These are phyloP conservation scores for Leptopilina drosophilae DNA, from an alignment of 2,888 invertebrate species.

Conservation along the genomic window DNA sequence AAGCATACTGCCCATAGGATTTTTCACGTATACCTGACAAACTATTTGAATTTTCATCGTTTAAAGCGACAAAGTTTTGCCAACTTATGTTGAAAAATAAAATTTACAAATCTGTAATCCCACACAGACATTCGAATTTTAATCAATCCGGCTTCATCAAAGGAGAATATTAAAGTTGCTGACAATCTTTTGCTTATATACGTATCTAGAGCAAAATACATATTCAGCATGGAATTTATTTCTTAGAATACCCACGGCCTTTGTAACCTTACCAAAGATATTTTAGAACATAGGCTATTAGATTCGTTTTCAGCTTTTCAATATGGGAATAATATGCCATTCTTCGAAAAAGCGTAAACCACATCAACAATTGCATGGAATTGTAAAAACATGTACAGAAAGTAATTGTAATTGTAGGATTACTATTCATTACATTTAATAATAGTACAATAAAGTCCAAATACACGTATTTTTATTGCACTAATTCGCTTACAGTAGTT, in stretches of 20 bases:
- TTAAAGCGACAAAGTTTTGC: conserved; percentile 47
- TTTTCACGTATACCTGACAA: conserved; percentile 44
- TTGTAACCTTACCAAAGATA: conserved; percentile 43
- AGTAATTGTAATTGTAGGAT: no score
- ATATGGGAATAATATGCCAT: conserved; percentile 49
- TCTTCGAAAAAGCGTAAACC: conserved; percentile 45
- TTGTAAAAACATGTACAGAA: conserved; percentile 25
- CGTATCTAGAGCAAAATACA: conserved; percentile 4
- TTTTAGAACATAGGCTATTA: conserved; percentile 39
- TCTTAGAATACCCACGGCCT: conserved; percentile 42
- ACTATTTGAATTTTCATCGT: conserved; percentile 9
- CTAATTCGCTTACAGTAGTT: no score
- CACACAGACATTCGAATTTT: conserved; percentile 44
- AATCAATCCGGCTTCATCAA: neutral
- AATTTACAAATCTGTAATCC: no score
- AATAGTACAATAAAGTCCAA: no score
- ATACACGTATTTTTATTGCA: no score
- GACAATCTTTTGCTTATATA: conserved; percentile 12
- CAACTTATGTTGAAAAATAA: conserved; percentile 49
- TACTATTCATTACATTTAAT: no score
- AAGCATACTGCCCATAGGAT: conserved; percentile 44
- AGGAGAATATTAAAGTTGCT: neutral
- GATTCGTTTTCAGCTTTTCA: conserved; percentile 49
- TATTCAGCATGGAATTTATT: conserved; percentile 42
- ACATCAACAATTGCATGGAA: conserved; percentile 41